These are phyloP conservation scores for Oreonectes daqikongensis DNA, from an alignment of 2,797 vertebrate genomes.

Conservation along the genomic window DNA sequence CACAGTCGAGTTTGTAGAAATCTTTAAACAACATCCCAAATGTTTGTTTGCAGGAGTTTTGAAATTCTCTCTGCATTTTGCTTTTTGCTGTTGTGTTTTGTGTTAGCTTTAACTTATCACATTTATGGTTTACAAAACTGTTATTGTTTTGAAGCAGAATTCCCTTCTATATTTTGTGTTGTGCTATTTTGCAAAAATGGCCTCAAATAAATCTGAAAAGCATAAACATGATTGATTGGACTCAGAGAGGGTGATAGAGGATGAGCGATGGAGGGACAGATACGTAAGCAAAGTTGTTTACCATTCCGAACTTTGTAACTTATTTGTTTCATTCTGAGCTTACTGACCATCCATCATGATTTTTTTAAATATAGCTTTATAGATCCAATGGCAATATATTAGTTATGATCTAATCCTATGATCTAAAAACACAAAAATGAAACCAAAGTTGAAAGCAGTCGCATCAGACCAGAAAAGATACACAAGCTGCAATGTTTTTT, in stretches of 20 bases:
- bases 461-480: too few relatives aligned
- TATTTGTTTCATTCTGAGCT: too few relatives aligned
- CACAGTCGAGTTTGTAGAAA: background rate
- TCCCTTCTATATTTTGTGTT: conserved; percentile 23
- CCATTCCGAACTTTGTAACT: background rate
- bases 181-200: conserved; percentile 49
- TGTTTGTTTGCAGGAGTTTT: conserved; percentile 27
- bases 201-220: conserved; percentile 66
- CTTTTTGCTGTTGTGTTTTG: conserved; percentile 24
- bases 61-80: conserved; percentile 10
- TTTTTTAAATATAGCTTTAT: too few relatives aligned
- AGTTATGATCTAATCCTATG: too few relatives aligned
- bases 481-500: too few relatives aligned
- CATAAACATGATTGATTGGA: background rate
- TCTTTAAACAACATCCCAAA: background rate
- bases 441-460: too few relatives aligned
- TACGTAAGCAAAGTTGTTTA: too few relatives aligned
- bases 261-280: too few relatives aligned
- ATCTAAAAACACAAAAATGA: too few relatives aligned
- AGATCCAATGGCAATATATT: too few relatives aligned
- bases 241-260: too few relatives aligned
- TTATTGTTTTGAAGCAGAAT: conserved; percentile 40
- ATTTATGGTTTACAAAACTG: background rate
- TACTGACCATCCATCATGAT: too few relatives aligned
- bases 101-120: conserved; percentile 29